A percentile compares a stretch with the other conserved stretches of the same genome.
These are phyloP conservation scores for Scarus forsteni DNA, from an alignment of 2,797 vertebrate species.

Conservation along the genomic window DNA sequence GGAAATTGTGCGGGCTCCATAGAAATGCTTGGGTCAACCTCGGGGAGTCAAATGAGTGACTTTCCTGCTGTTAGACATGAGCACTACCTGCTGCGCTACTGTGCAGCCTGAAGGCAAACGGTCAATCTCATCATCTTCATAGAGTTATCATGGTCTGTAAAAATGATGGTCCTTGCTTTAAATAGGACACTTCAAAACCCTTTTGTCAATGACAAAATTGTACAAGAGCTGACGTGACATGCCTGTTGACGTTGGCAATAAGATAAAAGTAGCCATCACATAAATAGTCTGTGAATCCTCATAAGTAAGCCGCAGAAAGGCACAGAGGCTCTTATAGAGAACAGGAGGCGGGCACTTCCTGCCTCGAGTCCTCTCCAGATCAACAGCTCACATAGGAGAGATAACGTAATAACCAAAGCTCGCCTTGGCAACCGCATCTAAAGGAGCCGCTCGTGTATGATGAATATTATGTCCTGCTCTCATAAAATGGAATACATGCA, in stretches of 20 bases:
- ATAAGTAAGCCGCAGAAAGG: slow-evolving; percentile 19
- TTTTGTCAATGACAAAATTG: neutral
- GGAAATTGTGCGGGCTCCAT: too few species aligned
- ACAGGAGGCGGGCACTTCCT: slow-evolving; percentile 21
- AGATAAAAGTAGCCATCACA: neutral
- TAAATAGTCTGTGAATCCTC: slow-evolving; percentile 11
- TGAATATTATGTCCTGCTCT: slow-evolving; percentile 10
- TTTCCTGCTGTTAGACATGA: too few species aligned
- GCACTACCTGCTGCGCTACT: too few species aligned
- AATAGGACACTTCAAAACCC: neutral
- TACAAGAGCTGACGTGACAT: slow-evolving; percentile 3
- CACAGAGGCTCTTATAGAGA: slow-evolving; percentile 11
- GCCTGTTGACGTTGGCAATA: neutral
- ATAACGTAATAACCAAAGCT: slow-evolving; percentile 41
- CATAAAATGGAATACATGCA: slow-evolving; percentile 13
- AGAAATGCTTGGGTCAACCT: too few species aligned
- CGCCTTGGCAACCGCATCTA: slow-evolving; percentile 26
- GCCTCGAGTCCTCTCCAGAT: slow-evolving; percentile 36
- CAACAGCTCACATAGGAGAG: slow-evolving; percentile 24
- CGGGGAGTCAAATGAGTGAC: too few species aligned
- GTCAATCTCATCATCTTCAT: too few species aligned
- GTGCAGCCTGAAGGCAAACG: too few species aligned
- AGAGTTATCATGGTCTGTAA: neutral
- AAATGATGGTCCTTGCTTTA: neutral
- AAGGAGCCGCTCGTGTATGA: neutral